phyloP scores from a whole-genome alignment of 2,888 invertebrate species.

The Temnothorax ravouxi region DNA sequence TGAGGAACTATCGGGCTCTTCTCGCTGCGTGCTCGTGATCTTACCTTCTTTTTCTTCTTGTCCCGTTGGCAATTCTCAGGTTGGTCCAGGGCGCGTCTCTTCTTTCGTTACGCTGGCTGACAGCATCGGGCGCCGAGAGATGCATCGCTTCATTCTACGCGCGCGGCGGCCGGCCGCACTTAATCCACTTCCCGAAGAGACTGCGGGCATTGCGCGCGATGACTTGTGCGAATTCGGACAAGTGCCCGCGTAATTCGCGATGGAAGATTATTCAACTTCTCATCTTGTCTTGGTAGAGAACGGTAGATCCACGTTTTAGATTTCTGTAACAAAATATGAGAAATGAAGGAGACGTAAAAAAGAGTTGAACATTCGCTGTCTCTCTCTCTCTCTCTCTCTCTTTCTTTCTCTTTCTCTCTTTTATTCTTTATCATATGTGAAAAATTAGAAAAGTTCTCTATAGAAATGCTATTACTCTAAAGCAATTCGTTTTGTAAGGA shows the following conservation, averaged over 20 bases:
- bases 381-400: too few relatives aligned
- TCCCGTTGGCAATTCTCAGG: slow-evolving; percentile 37
- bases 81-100: slow-evolving; percentile 46
- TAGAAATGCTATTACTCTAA: not conserved
- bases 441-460: not conserved
- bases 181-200: slow-evolving; percentile 60
- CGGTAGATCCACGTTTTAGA: not conserved
- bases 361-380: not conserved
- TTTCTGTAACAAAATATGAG: not conserved
- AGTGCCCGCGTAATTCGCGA: slow-evolving; percentile 34
- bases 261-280: slow-evolving; percentile 23
- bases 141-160: slow-evolving; percentile 82
- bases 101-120: slow-evolving; percentile 61
- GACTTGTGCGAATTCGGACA: slow-evolving; percentile 52
- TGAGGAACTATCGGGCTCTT: slow-evolving; percentile 74
- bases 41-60: slow-evolving; percentile 31
- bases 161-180: slow-evolving; percentile 58
- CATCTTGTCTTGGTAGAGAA: not conserved
- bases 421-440: not conserved
- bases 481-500: not conserved
- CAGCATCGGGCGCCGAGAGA: slow-evolving; percentile 73
- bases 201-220: slow-evolving; percentile 33
- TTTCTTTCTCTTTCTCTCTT: too few relatives aligned
- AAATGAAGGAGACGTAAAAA: not conserved
- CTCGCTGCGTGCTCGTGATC: slow-evolving; percentile 42